Evolutionary conservation across 2,113 vertebrate genomes (phyloP).

Genomic region (Halcyon senegalensis): DNA sequence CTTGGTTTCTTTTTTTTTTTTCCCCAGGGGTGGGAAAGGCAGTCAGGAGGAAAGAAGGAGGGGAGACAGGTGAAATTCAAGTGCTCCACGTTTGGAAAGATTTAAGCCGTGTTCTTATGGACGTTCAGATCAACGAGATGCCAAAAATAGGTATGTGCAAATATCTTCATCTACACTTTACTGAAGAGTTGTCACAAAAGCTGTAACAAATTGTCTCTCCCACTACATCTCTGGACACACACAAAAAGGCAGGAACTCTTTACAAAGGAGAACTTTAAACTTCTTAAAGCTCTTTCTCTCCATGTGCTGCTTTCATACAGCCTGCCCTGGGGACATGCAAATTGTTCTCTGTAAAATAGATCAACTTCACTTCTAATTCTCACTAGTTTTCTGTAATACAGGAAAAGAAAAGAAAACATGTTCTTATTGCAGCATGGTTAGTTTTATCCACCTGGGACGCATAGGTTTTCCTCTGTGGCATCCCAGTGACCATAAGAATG

Average conservation of each 20-base stretch:
- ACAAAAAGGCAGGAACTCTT: background rate
- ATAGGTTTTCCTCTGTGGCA: background rate
- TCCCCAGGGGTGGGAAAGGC: background rate
- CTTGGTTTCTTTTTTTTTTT: background rate
- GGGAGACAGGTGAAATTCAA: background rate
- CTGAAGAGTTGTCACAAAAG: background rate
- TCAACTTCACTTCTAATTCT: background rate
- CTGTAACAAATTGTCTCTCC: background rate
- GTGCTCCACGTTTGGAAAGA: background rate
- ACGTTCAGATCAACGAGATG: background rate
- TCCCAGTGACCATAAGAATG: background rate
- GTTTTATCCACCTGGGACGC: background rate
- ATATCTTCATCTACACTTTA: background rate
- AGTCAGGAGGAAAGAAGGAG: background rate
- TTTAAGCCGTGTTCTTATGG: background rate
- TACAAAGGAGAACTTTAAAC: background rate
- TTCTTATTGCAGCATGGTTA: background rate
- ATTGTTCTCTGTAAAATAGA: background rate
- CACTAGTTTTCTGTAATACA: background rate
- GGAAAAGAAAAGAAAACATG: background rate
- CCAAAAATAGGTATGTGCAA: background rate
- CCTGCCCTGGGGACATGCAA: background rate
- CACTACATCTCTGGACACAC: background rate
- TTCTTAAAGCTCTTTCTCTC: background rate
- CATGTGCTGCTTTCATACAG: background rate